phyloP scores from a whole-genome alignment of 1,140 invertebrate genomes.

The Alviniconcha marisindica region DNA sequence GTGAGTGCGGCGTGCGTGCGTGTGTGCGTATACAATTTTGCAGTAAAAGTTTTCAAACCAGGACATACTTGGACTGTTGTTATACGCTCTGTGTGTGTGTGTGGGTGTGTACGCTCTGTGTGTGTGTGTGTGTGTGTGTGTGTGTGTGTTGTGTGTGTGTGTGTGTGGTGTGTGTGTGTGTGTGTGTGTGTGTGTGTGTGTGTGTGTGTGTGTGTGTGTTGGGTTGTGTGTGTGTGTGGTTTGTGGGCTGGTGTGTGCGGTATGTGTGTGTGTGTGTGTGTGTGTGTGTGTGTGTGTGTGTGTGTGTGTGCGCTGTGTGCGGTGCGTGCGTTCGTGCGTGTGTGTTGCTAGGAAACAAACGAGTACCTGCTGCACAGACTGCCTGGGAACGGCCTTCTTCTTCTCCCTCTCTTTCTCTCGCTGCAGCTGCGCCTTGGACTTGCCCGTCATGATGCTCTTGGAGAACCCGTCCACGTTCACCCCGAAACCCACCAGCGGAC shows the following conservation, averaged over 20 bases:
- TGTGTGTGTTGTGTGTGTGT: not conserved
- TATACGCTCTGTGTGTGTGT: no score
- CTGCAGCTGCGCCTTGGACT: constrained; percentile 55
- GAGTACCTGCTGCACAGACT: constrained; percentile 6
- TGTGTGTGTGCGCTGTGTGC: not conserved
- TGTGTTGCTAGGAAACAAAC: no score
- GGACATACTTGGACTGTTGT: no score
- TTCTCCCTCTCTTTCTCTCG: constrained; percentile 50
- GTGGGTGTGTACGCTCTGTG: not conserved
- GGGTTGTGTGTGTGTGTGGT: not conserved
- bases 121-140: not conserved
- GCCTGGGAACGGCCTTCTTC: not conserved
- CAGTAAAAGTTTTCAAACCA: no score
- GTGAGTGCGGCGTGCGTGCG: not conserved
- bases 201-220: not conserved
- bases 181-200: not conserved
- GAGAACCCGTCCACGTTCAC: constrained; percentile 69
- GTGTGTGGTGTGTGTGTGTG: not conserved
- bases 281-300: not conserved
- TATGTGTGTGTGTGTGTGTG: not conserved
- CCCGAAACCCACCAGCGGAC: constrained; percentile 69
- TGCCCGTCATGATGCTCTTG: constrained; percentile 68
- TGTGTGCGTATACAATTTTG: no score
- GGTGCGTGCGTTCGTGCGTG: not conserved
- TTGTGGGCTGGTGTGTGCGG: not conserved